Evolutionary conservation across 2,888 invertebrate genomes (phyloP).

Genomic region (Myopa testacea): DNA sequence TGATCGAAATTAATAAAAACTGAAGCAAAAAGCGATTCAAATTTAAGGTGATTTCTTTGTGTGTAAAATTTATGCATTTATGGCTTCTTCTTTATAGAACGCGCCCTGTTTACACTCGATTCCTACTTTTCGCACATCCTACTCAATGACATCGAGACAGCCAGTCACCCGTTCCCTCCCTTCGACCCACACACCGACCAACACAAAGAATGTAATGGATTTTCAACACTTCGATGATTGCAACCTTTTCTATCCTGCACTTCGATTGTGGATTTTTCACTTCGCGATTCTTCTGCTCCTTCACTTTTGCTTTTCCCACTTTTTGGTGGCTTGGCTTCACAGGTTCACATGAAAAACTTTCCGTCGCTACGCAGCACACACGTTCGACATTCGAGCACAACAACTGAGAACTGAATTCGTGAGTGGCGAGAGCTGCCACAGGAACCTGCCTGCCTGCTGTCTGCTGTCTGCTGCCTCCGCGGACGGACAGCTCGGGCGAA

Average conservation of each 20-base stretch:
- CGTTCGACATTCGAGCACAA: constrained; percentile 65
- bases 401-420: constrained; percentile 67
- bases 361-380: constrained; percentile 54
- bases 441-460: constrained; percentile 49
- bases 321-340: constrained; percentile 39
- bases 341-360: constrained; percentile 43
- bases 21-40: too few species aligned
- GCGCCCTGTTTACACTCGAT: not conserved
- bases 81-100: too few species aligned
- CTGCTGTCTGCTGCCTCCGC: constrained; percentile 13
- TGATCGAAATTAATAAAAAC: too few species aligned
- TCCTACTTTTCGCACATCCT: not conserved
- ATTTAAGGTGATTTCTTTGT: too few species aligned
- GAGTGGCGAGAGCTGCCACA: constrained; percentile 53
- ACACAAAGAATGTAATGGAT: too few species aligned
- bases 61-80: too few species aligned
- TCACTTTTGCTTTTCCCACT: constrained; percentile 37
- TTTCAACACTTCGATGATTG: too few species aligned
- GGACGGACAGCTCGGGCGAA: constrained; percentile 18
- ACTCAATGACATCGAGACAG: not conserved
- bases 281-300: constrained; percentile 33
- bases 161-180: too few species aligned
- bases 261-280: constrained; percentile 26
- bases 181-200: too few species aligned
- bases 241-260: constrained; percentile 15